A percentile compares a stretch with the other conserved stretches of the same genome.
Evolutionary conservation across 2,797 vertebrate species (phyloP).

Genomic region (Aulostomus chinensis): DNA sequence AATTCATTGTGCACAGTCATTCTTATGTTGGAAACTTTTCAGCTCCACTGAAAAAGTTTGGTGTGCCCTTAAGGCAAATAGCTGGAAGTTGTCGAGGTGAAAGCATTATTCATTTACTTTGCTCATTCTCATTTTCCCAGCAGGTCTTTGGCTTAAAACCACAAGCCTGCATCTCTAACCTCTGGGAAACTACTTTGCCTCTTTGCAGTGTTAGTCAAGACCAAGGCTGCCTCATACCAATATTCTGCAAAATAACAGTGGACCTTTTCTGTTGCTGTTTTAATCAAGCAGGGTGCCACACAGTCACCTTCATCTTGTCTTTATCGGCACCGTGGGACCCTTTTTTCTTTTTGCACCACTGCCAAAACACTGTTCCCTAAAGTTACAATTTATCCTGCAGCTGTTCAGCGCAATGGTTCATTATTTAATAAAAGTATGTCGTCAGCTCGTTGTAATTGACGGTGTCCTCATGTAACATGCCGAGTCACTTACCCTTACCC

Average conservation of each 20-base stretch:
- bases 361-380: constrained; percentile 38
- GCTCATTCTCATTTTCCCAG: constrained; percentile 6
- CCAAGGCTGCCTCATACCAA: constrained; percentile 10
- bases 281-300: constrained; percentile 47
- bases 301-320: constrained; percentile 42
- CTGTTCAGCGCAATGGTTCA: constrained; percentile 43
- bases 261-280: constrained; percentile 31
- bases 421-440: constrained; percentile 55
- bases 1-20: neutral
- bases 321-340: constrained; percentile 33
- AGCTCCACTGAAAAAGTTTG: neutral
- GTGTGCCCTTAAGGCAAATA: constrained; percentile 1
- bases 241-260: constrained; percentile 24
- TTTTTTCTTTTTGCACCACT: constrained; percentile 26
- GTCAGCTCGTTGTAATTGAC: constrained; percentile 52
- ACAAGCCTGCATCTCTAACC: constrained; percentile 17
- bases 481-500: constrained; percentile 13
- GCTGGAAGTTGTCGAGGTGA: constrained; percentile 11
- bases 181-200: constrained; percentile 4
- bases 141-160: constrained; percentile 41
- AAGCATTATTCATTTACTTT: constrained; percentile 28
- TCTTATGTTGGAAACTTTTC: neutral
- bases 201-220: constrained; percentile 16
- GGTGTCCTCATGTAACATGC: constrained; percentile 34
- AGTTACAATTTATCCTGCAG: constrained; percentile 39